Percentiles rank a stretch among this genome's conserved stretches.
Conservation (phyloP, 1,140 invertebrate genomes). For the Dinoponera quadriceps region DNA sequence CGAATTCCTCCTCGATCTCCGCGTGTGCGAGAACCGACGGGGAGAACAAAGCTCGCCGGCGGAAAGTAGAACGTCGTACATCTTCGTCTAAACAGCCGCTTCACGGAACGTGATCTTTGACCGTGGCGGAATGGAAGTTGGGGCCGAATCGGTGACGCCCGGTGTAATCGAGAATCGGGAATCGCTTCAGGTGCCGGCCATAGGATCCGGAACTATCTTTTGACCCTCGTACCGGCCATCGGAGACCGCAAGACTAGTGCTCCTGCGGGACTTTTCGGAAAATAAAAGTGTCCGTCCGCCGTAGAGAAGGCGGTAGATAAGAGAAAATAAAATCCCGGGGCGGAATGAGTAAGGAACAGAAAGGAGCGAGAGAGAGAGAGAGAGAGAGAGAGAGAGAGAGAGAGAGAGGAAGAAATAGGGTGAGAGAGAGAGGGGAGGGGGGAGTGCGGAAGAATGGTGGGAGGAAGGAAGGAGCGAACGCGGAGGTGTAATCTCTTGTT, state of each 20-base stretch:
- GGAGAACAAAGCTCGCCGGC: not conserved
- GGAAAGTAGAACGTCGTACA: slow-evolving; percentile 42
- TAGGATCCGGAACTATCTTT: slow-evolving; percentile 42
- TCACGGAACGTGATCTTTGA: slow-evolving; percentile 53
- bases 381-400: too few relatives aligned
- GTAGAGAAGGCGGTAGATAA: slow-evolving; percentile 20
- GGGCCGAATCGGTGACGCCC: not conserved
- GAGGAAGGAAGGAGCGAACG: not conserved
- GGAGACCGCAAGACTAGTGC: slow-evolving; percentile 48
- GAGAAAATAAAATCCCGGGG: slow-evolving; percentile 53
- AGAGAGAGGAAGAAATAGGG: not conserved
- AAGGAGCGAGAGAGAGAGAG: too few relatives aligned
- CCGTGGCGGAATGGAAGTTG: slow-evolving; percentile 40
- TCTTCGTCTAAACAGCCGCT: slow-evolving; percentile 61
- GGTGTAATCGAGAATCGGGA: slow-evolving; percentile 52
- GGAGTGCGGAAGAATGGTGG: not conserved
- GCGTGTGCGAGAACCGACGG: not conserved
- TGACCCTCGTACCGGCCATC: slow-evolving; percentile 51
- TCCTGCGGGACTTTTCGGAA: slow-evolving; percentile 53
- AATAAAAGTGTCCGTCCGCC: slow-evolving; percentile 45
- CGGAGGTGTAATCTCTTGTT: slow-evolving; percentile 23
- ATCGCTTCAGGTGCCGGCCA: slow-evolving; percentile 36
- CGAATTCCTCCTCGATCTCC: slow-evolving; percentile 12
- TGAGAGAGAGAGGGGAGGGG: not conserved
- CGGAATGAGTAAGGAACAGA: too few relatives aligned